Evolutionary conservation across 1,140 invertebrate species (phyloP).

Genomic region (Drosophila trapezifrons): DNA sequence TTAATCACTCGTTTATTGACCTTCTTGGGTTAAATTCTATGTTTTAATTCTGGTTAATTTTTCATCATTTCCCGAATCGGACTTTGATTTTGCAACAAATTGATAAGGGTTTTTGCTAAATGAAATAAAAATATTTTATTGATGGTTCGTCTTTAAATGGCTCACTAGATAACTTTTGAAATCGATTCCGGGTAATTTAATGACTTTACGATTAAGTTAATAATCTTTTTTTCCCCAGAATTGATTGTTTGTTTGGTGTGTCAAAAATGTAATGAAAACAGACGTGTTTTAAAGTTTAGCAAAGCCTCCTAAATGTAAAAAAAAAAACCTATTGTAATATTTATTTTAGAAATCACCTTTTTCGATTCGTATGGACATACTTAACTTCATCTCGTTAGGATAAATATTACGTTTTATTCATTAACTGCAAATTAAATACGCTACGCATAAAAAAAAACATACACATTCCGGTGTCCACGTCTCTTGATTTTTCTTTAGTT

Average conservation of each 20-base stretch:
- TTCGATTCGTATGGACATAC: too few relatives aligned
- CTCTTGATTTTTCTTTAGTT: too few relatives aligned
- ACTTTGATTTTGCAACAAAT: conserved; percentile 22
- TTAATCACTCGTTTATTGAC: background rate
- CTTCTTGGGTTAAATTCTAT: conserved; percentile 5
- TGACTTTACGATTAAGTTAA: background rate
- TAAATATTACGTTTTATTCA: too few relatives aligned
- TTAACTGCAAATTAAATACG: too few relatives aligned
- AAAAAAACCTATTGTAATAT: background rate
- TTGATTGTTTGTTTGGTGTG: background rate
- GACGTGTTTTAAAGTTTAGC: background rate
- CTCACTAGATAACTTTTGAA: background rate
- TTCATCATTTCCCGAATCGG: conserved; percentile 24
- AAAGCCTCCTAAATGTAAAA: background rate
- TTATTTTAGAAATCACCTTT: too few relatives aligned
- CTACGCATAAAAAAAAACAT: too few relatives aligned
- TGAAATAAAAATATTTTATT: conserved; percentile 12
- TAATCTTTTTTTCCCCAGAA: background rate
- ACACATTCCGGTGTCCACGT: too few relatives aligned
- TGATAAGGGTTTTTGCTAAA: conserved; percentile 20
- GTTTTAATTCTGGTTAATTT: conserved; percentile 22
- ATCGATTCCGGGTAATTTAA: background rate
- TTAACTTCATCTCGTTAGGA: too few relatives aligned
- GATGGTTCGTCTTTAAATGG: background rate
- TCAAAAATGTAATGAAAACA: background rate